Percentiles rank a stretch among this genome's conserved stretches.
These are phyloP conservation scores for Chromis chromis DNA, from an alignment of 2,797 vertebrate genomes.

Conservation along the genomic window DNA sequence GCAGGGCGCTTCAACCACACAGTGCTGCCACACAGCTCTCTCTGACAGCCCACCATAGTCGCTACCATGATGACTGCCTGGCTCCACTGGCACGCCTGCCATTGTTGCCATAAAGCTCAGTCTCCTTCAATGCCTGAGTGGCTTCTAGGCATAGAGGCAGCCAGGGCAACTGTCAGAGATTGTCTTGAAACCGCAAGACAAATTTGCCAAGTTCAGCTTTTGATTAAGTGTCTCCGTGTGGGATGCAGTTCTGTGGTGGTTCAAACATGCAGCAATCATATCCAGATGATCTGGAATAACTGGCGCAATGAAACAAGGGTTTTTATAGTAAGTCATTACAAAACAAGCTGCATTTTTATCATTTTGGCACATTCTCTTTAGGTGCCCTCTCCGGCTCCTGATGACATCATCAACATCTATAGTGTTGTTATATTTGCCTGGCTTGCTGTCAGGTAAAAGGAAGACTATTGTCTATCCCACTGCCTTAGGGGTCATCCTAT, in stretches of 20 bases:
- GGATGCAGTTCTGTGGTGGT: conserved; percentile 50
- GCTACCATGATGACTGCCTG: conserved; percentile 59
- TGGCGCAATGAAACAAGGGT: conserved; percentile 28
- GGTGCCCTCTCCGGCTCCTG: conserved; percentile 10
- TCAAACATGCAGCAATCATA: conserved; percentile 62
- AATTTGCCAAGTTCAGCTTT: conserved; percentile 70
- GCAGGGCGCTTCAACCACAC: conserved; percentile 68
- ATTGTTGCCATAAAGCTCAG: conserved; percentile 72
- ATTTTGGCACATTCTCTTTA: conserved; percentile 30
- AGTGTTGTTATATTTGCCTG: conserved; percentile 6
- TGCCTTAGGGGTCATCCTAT: conserved; percentile 56
- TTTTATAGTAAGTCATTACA: conserved; percentile 40
- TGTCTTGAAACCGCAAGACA: conserved; percentile 68
- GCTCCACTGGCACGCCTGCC: conserved; percentile 66
- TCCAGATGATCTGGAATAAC: conserved; percentile 63
- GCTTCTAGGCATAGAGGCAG: conserved; percentile 68
- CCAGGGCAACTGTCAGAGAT: conserved; percentile 68
- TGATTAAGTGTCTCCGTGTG: conserved; percentile 64
- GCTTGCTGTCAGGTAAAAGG: conserved; percentile 55
- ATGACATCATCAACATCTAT: conserved; percentile 55
- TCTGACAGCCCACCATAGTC: conserved; percentile 68
- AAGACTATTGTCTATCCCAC: conserved; percentile 65
- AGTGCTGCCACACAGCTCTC: conserved; percentile 67
- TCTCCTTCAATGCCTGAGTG: conserved; percentile 57
- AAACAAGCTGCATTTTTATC: conserved; percentile 30